Percentiles rank a stretch among this genome's conserved stretches.
These are phyloP conservation scores for Tenthredo notha DNA, from an alignment of 2,888 invertebrate genomes.

Conservation along the genomic window DNA sequence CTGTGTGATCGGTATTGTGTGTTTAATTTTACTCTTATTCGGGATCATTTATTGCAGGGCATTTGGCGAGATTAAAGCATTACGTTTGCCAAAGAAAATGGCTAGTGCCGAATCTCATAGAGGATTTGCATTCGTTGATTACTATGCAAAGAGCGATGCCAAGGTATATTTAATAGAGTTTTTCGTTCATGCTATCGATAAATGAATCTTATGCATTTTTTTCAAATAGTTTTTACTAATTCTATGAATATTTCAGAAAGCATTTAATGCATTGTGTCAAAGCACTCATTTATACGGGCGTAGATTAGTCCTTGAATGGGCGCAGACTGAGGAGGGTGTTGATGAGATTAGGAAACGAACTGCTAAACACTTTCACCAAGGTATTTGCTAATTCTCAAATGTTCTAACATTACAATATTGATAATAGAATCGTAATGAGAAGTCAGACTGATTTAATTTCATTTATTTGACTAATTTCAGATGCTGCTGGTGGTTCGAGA, in stretches of 20 bases:
- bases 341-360: constrained; percentile 92
- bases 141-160: constrained; percentile 92
- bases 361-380: constrained; percentile 83
- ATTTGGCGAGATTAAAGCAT: constrained; percentile 95
- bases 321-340: constrained; percentile 88
- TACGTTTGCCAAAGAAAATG: constrained; percentile 95
- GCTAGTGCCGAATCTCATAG: constrained; percentile 90
- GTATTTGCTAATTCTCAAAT: constrained; percentile 62
- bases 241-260: constrained; percentile 83
- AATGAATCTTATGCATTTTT: not conserved
- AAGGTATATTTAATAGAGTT: constrained; percentile 82
- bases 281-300: constrained; percentile 99
- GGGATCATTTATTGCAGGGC: constrained; percentile 81
- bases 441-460: not conserved
- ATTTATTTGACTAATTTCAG: constrained; percentile 60
- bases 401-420: not conserved
- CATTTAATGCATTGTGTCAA: constrained; percentile 95
- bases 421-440: not conserved
- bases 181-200: not conserved
- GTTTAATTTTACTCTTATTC: constrained; percentile 75
- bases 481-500: constrained; percentile 60
- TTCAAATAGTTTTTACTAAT: not conserved
- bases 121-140: constrained; percentile 99
- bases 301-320: constrained; percentile 97
- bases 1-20: not conserved